Conservation (phyloP, 2,113 vertebrate genomes). For the Cephalopholis sonnerati region DNA sequence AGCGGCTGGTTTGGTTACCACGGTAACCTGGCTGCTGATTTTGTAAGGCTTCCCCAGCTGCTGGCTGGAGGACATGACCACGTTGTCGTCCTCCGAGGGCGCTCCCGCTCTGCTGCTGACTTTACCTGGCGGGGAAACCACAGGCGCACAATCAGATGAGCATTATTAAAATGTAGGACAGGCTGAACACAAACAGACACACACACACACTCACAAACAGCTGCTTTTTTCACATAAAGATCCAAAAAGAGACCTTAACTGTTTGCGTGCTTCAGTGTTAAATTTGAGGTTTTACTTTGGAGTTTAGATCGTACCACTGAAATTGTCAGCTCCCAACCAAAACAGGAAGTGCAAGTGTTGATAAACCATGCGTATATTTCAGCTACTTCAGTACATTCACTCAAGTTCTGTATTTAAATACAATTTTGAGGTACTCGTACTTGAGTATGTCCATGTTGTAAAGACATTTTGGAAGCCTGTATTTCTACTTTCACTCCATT, state of each 20-base stretch:
- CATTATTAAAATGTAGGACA: not conserved
- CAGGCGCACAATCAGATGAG: conserved; percentile 3
- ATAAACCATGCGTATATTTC: not conserved
- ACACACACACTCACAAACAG: not conserved
- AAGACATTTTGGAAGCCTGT: too few species aligned
- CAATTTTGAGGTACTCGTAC: not conserved
- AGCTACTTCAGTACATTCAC: not conserved
- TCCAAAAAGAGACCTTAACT: too few species aligned
- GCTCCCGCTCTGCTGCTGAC: conserved; percentile 53
- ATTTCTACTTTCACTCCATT: too few species aligned
- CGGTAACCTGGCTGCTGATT: conserved; percentile 86
- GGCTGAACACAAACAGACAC: not conserved
- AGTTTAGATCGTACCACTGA: conserved; percentile 17
- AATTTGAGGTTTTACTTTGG: not conserved
- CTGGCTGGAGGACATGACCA: conserved; percentile 87
- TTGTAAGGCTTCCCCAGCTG: conserved; percentile 86
- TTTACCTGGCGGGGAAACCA: conserved; percentile 69
- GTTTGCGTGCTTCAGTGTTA: not conserved
- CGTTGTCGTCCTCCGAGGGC: conserved; percentile 69
- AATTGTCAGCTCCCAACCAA: not conserved
- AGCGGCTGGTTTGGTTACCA: conserved; percentile 88
- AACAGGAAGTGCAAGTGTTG: too few species aligned
- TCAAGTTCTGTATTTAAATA: not conserved
- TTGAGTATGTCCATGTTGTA: not conserved
- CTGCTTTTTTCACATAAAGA: too few species aligned